Evolutionary conservation across 2,797 vertebrate genomes (phyloP), one percentile per base, ranked within the genome.

Genomic region (Peromyscus aztecus): DNA sequence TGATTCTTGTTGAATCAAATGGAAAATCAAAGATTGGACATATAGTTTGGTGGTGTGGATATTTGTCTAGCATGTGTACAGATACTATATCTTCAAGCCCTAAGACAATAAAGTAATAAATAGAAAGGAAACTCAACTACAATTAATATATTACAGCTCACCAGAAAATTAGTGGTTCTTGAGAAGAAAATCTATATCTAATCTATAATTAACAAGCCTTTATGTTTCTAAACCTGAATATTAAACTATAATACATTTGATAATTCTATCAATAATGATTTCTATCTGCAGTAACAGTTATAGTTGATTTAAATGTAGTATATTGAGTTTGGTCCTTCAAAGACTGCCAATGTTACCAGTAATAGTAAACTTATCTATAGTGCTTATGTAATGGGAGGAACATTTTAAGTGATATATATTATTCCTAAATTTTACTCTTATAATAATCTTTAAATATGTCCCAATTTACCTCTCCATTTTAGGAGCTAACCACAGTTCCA

Each of bases 1-100:
- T 69, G 40, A 77, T 90, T 90, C 55, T n/a, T 69, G n/a, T 19
- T 94, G 37, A 92, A 21, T 96, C 77, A 95, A 88, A 76, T 52
- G 37, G 13, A 78, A 63, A 77, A n/a, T 65, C 88, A 65, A 90
- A 37, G 69, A 31, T 10, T 73, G 24, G 11, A 13, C 5, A 29
- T 23, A 75, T 11, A 73, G n/a, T 2, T 88, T 16, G 31, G 23
- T 21, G 49, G 9, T 43, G 10, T 85, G 52, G 6, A 40, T 37
- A 19, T 1, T n/a, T 75, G 24, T 8, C 67, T 57, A 57, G 24
- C 24, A 31, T 31, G 10, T 57, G 85, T 40, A 19, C 55, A 19
- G 85, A 40, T 55, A 11, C 3, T 10, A 16, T 29, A 57, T 13
- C 29, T 19, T 52, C 12, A 55, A 71, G 14, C 13, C 46, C 14